Evolutionary conservation across 2,888 invertebrate species (phyloP), one percentile per base, ranked within the genome.

Genomic region (Aphrophora alni): DNA sequence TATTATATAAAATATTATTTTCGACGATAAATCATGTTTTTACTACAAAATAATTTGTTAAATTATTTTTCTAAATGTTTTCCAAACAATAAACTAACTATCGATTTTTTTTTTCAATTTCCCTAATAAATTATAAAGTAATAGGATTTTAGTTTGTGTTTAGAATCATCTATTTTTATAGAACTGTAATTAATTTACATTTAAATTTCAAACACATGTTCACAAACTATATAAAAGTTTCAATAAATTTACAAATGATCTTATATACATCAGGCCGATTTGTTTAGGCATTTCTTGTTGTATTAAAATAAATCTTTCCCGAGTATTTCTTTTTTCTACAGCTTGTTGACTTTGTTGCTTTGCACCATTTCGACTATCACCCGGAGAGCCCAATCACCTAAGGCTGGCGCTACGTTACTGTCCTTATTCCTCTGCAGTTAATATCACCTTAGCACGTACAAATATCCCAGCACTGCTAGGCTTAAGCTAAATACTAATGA

Each of bases 401-500:
- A 44, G 44, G 44, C 44, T 44, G 44, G 44, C 14, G 44, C 44
- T 44, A 44, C 33, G 8, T 33, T 8, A 33, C 33, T 33, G 8
- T 33, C 33, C 33, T 33, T 8, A 8, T 5, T 33, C 33, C 33
- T 3, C 8, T 33, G 33, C 33, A 28, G 68, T 72, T 74, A 79
- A 28, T 74, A 79, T 79, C 78, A 79, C 78, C 78, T 79, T 68
- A 27, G 33, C 17, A 59, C 28, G 25, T 25, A 25, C n/a, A 68
- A 0, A 14, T 27, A 74, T 33, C 68, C 51, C 25, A 79, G 59
- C 14, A 74, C 26, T 8, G 74, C 14, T 79, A 79, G 68, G 25
- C 59, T 78, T 27, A 79, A 25, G 68, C 38, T 21, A 59, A 21
- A 68, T 27, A 69, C 24, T 28, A 44, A 33, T 68, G 27, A 33